These are phyloP conservation scores for Buceros bicornis DNA, from an alignment of 2,797 vertebrate genomes.

Conservation along the genomic window DNA sequence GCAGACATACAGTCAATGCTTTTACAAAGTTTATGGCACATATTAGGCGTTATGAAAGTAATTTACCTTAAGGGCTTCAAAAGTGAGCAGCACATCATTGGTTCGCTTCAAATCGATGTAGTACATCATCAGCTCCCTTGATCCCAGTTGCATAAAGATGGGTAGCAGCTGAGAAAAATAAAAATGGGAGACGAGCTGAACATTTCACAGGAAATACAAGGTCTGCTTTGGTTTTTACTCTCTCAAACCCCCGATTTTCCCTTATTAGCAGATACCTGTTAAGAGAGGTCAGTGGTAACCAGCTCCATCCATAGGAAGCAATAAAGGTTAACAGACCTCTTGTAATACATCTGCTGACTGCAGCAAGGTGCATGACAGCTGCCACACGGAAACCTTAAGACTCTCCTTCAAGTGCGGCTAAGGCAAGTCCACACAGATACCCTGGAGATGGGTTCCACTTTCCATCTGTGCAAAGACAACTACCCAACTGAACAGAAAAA, in stretches of 20 bases:
- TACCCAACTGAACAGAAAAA: constrained; percentile 68
- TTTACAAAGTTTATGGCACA: neutral
- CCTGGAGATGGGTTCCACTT: constrained; percentile 56
- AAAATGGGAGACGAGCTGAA: neutral
- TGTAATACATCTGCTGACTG: constrained; percentile 66
- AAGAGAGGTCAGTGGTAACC: constrained; percentile 71
- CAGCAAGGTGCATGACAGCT: constrained; percentile 68
- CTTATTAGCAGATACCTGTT: constrained; percentile 61
- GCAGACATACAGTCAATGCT: neutral
- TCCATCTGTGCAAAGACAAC: constrained; percentile 73
- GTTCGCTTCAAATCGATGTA: constrained; percentile 98
- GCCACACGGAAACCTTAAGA: constrained; percentile 65
- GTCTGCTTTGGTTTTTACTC: constrained; percentile 26
- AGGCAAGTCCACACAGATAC: constrained; percentile 66
- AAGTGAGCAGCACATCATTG: constrained; percentile 96
- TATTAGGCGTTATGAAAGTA: neutral
- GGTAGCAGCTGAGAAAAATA: constrained; percentile 88
- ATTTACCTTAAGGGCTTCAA: constrained; percentile 96
- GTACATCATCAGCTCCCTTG: constrained; percentile 96
- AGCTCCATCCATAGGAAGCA: constrained; percentile 74
- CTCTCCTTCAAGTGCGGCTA: constrained; percentile 63
- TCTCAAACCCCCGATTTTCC: constrained; percentile 17
- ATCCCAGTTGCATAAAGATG: constrained; percentile 98
- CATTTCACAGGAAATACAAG: neutral
- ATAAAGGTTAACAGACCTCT: constrained; percentile 73